Base-by-base conservation (phyloP, 2,888 invertebrate genomes). In the Unio pictorum region DNA sequence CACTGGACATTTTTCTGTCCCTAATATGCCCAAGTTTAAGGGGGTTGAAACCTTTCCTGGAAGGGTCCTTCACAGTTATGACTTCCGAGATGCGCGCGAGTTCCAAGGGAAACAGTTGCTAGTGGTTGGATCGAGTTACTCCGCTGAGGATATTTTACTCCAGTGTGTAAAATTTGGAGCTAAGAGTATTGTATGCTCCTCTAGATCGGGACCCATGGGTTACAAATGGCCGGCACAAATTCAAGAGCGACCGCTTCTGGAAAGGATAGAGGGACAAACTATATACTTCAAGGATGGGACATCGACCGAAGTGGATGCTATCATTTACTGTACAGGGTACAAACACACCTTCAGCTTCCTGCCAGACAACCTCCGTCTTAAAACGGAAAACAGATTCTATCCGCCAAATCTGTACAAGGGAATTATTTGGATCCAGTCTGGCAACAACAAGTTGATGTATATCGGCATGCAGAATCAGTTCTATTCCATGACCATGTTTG, bases 401-500 rank as follows among this genome's bases (percentile, higher is more conserved):
- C 67, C 67, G 3, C 59, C 55, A 4, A 61, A 66, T 18, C n/a
- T 71, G 6, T 71, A 71, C 64, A 67, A 71, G 20, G 71, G 71
- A 20, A 58, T 64, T 11, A 30, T 71, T 5, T 74, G 72, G 72
- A n/a, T 71, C 11, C 34, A 65, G 11, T 73, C 73, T 17, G 78
- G 76, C 0, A 70, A 70, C 67, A 68, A 69, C 61, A 75, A 71
- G 28, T 28, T 76, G 55, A 69, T 78, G 28, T 76, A 76, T 55
- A 23, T 76, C 8, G 74, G 74, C 7, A 34, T 61, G 1, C 71
- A 74, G n/a, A 69, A 78, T 45, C 75, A 75, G 61, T 72, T 60
- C 55, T 78, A 63, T 67, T 64, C 71, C 0, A 75, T 67, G 59
- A 70, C 74, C 8, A 74, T 78, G 78, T 78, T 78, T 72, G 75